A percentile compares a stretch with the other conserved stretches of the same genome.
Conservation (phyloP, 2,113 vertebrate genomes). For the Xyliphius kryptos region DNA sequence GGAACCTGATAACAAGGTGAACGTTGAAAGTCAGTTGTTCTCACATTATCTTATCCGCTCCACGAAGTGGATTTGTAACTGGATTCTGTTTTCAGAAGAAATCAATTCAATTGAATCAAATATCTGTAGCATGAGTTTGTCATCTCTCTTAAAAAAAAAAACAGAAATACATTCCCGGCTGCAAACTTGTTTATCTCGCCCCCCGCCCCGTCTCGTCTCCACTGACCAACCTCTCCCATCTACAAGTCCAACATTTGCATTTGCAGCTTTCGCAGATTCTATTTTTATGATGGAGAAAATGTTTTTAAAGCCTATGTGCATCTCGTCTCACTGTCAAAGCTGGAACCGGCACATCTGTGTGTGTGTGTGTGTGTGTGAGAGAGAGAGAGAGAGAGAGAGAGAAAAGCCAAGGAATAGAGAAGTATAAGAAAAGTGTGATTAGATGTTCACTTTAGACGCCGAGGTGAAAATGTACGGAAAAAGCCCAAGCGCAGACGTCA, state of each 20-base stretch:
- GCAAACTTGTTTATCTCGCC: no score
- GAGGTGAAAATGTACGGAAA: constrained; percentile 71
- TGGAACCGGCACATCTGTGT: constrained; percentile 17
- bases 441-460: constrained; percentile 51
- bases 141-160: no score
- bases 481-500: constrained; percentile 54
- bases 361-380: constrained; percentile 1
- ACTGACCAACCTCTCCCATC: background rate
- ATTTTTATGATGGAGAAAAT: constrained; percentile 62
- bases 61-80: no score
- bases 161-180: no score
- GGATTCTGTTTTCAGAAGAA: background rate
- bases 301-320: constrained; percentile 49
- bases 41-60: no score
- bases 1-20: no score
- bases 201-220: background rate
- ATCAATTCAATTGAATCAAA: no score
- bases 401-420: constrained; percentile 1
- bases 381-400: constrained; percentile 1
- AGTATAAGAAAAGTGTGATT: constrained; percentile 31
- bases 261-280: constrained; percentile 56
- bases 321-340: constrained; percentile 48
- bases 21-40: no score
- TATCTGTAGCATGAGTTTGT: background rate
- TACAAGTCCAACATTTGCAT: constrained; percentile 35